Evolutionary conservation across 2,113 vertebrate species (phyloP), one percentile per base, ranked within the genome.

Genomic region (Larimichthys polyactis): DNA sequence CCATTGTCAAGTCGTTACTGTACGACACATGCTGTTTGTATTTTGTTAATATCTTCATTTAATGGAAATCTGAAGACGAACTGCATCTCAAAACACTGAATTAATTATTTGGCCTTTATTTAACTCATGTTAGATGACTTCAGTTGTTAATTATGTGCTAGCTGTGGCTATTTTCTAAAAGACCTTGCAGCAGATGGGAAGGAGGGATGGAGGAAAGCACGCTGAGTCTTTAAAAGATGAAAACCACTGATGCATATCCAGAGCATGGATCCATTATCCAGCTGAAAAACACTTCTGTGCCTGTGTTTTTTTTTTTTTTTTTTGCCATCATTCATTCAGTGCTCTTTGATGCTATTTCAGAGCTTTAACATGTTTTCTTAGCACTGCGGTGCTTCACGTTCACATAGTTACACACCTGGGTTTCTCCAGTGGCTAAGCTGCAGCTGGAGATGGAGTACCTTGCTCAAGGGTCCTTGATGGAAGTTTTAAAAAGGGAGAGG

Each of bases 141-240:
- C 19, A 32, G 11, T 10, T 52, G 80, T 44, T 55, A 52, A 27
- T 1, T 20, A 72, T 27, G 54, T 5, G 29, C 22, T 14, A 7
- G 4, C 36, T 19, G 32, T 2, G 27, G 65, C 43, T 29, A 36
- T 40, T 66, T 74, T 36, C 44, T 40, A 51, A 27, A 76, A 32
- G 22, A 0, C 17, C 57, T 63, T 65, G 17, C 71, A 82, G 81
- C 86, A 90, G 89, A 20, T 44, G 81, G 44, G 76, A 62, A 49
- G 81, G 87, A 71, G 76, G 81, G 32, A 51, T 4, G 32, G 11
- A 54, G 22, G 60, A n/a, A 51, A 36, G 40, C 58, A 43, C 49
- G 32, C 68, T 1, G 1, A 70, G 52, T 78, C 62, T 16, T 60
- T 59, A 55, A 49, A 83, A 78, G 85, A 85, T 72, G 60, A 43